These are phyloP conservation scores for Choloepus hoffmanni DNA, from an alignment of 2,113 vertebrate species.

Conservation along the genomic window DNA sequence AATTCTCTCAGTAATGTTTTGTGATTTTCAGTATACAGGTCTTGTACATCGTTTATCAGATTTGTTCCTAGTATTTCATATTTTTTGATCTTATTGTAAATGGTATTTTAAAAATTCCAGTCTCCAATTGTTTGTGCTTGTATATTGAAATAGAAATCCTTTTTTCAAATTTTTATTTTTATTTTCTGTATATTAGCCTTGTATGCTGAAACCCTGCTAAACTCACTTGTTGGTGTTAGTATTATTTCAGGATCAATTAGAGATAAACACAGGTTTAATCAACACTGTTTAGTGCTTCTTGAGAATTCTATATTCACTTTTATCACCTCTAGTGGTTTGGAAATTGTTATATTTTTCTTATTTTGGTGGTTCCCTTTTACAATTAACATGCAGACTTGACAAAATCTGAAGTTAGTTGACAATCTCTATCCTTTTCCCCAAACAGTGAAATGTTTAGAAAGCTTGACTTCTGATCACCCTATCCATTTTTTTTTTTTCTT, in stretches of 20 bases:
- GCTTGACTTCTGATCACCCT: background rate
- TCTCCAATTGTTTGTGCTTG: background rate
- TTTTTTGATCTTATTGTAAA: background rate
- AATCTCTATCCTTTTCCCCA: background rate
- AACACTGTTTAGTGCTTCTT: background rate
- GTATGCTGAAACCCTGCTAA: background rate
- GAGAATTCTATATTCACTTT: background rate
- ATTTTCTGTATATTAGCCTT: background rate
- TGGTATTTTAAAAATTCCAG: background rate
- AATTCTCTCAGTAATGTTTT: background rate
- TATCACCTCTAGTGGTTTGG: background rate
- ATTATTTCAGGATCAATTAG: background rate
- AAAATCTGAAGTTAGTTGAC: background rate
- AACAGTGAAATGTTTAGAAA: background rate
- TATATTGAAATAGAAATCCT: too few relatives aligned
- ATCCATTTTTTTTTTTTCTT: too few relatives aligned
- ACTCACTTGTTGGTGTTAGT: background rate
- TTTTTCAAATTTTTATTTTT: too few relatives aligned
- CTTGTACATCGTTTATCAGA: background rate
- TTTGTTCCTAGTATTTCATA: background rate
- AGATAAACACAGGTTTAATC: background rate
- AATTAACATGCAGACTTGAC: background rate
- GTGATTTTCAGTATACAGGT: background rate
- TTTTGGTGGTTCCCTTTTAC: background rate
- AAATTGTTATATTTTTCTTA: background rate